phyloP scores from a whole-genome alignment of 2,113 vertebrate species.

The Porphyrio hochstetteri region DNA sequence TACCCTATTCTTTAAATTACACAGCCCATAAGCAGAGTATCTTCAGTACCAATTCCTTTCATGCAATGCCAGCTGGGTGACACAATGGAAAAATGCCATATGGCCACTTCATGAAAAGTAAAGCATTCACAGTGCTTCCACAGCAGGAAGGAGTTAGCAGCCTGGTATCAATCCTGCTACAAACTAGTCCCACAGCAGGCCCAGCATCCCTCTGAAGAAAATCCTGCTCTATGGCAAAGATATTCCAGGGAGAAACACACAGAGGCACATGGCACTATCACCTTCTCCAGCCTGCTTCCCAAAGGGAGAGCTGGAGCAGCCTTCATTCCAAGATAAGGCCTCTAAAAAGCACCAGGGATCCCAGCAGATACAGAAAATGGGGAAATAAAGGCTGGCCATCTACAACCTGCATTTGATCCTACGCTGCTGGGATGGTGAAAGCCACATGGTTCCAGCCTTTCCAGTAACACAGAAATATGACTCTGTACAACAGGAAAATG shows the following conservation, averaged over 20 bases:
- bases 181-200: neutral
- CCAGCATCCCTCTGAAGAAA: neutral
- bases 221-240: neutral
- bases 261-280: neutral
- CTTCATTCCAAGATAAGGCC: neutral
- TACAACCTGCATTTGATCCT: neutral
- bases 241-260: neutral
- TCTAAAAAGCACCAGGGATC: neutral
- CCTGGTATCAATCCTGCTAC: neutral
- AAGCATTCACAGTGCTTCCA: conserved; percentile 12
- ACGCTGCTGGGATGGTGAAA: neutral
- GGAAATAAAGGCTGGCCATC: neutral
- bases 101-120: conserved; percentile 30
- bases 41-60: conserved; percentile 52
- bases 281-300: neutral
- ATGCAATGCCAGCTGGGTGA: conserved; percentile 59
- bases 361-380: neutral
- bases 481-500: neutral
- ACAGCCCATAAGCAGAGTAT: conserved; percentile 40
- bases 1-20: conserved; percentile 28
- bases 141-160: conserved; percentile 54
- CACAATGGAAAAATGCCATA: conserved; percentile 64
- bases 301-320: neutral
- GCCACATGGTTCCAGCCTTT: neutral
- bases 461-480: neutral